Percentiles rank a stretch among this genome's conserved stretches.
These are phyloP conservation scores for Toxostoma redivivum DNA, from an alignment of 2,113 vertebrate species.

Conservation along the genomic window DNA sequence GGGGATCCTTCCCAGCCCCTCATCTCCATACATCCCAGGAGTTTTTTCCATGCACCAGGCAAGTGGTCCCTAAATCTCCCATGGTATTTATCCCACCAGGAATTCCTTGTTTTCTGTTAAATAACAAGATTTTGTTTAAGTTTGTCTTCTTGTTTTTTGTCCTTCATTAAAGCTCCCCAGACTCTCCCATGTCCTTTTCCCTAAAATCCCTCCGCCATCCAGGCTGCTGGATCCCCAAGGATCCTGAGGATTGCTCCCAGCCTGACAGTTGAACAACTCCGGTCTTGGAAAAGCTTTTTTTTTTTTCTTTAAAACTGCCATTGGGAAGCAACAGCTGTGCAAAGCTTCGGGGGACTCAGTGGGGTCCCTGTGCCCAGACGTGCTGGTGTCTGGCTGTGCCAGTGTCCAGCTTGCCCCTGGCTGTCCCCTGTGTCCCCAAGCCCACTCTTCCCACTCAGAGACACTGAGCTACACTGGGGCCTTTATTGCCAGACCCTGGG, in stretches of 20 bases:
- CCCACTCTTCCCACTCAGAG: not conserved
- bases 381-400: not conserved
- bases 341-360: not conserved
- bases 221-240: not conserved
- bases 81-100: not conserved
- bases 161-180: not conserved
- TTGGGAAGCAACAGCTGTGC: not conserved
- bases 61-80: not conserved
- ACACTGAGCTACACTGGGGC: not conserved
- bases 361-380: not conserved
- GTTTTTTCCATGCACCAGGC: not conserved
- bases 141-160: not conserved
- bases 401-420: not conserved
- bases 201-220: not conserved
- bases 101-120: not conserved
- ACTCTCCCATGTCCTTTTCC: not conserved
- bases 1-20: not conserved
- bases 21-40: not conserved
- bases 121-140: not conserved
- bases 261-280: not conserved
- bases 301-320: not conserved
- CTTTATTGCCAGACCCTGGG: not conserved
- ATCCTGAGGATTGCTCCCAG: not conserved
- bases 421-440: not conserved
- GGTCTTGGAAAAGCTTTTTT: rapidly evolving